Base-by-base conservation (phyloP, 2,797 vertebrate species). In the Enteromius paludinosus region DNA sequence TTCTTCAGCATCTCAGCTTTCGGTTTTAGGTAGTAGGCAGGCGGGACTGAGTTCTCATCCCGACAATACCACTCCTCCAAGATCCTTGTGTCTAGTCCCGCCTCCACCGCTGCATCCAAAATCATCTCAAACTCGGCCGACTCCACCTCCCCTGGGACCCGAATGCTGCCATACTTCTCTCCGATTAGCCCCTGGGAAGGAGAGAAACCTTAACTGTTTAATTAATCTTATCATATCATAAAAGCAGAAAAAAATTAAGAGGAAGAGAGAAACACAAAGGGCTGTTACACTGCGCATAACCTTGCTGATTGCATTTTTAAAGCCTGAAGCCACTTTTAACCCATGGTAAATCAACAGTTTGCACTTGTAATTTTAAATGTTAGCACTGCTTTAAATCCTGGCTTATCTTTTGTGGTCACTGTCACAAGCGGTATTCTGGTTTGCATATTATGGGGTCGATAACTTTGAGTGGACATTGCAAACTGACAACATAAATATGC, bases 81-180 rank as follows among this genome's bases (percentile, higher is more conserved):
- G 87, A 97, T 88, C 93, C 94, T 96, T 62, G 98, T 99, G 90
- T 99, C 97, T 87, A 99, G 91, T 82, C 97, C 97, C 0, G 96
- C 96, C 90, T 99, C 98, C 54, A 97, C 72, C 1, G 98, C 96
- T 4, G 97, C 97, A 78, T 99, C 98, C 91, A 99, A 90, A 89
- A 99, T 99, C 97, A 98, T 99, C 93, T 99, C 98, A 79, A 99
- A 99, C 92, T 99, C 98, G 0, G 97, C 95, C 2, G 98, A 97
- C 81, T 99, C 98, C 64, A 99, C 97, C 91, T 99, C 97, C 33
- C 98, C 98, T 0, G 98, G 98, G 88, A 99, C 96, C 45, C 97
- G 96, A 88, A 98, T 98, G 90, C 96, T 97, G 84, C 98, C 98
- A 0, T 99, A 99, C 91, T 99, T 99, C 89, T 99, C 98, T 88